Evolutionary conservation across 2,113 vertebrate species (phyloP).

Genomic region (Noctilio leporinus): DNA sequence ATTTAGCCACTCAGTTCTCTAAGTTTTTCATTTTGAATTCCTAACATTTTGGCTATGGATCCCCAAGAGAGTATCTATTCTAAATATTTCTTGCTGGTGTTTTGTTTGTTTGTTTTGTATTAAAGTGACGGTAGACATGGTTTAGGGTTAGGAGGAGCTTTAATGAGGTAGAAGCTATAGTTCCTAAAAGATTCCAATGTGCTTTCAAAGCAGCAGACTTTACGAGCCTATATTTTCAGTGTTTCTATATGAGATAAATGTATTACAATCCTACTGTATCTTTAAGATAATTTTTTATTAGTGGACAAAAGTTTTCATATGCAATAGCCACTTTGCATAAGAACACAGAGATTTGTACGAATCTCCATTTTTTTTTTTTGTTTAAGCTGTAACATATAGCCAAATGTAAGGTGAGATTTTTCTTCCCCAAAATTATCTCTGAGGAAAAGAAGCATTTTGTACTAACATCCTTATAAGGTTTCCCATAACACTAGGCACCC

Average conservation of each 20-base stretch:
- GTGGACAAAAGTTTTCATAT: conserved; percentile 44
- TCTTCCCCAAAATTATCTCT: neutral
- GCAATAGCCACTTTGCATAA: conserved; percentile 41
- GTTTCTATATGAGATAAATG: neutral
- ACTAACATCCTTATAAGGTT: neutral
- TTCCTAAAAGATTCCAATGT: conserved; percentile 25
- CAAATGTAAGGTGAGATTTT: conserved; percentile 23
- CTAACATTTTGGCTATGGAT: conserved; percentile 28
- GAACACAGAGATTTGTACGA: conserved; percentile 12
- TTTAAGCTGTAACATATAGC: conserved; percentile 17
- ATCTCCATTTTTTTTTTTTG: neutral
- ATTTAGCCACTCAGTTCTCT: conserved; percentile 33
- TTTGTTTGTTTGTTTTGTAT: neutral
- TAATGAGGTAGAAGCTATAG: neutral
- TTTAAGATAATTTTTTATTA: conserved; percentile 11
- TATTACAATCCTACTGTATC: neutral
- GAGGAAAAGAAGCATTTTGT: neutral
- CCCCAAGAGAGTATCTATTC: neutral
- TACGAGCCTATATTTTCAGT: neutral
- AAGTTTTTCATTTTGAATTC: conserved; percentile 47
- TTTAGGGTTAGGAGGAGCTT: neutral
- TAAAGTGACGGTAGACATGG: neutral
- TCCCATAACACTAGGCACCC: neutral
- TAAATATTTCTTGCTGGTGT: conserved; percentile 1
- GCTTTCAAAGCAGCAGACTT: conserved; percentile 19